A percentile compares a stretch with the other conserved stretches of the same genome.
phyloP scores from a whole-genome alignment of 1,140 invertebrate genomes.

The Drosophila varians region DNA sequence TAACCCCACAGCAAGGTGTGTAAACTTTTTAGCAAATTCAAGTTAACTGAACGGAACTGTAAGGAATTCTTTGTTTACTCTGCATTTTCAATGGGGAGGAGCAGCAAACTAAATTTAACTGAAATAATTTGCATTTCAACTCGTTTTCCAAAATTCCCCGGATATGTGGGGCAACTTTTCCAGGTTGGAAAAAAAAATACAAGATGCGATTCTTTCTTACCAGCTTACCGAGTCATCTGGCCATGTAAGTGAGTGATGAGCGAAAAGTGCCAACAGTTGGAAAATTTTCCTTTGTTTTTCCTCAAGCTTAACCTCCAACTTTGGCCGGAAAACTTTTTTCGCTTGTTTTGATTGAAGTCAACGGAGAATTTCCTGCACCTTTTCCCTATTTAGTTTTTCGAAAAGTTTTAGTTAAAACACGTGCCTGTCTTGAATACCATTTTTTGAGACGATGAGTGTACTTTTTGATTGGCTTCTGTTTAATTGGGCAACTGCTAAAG shows the following conservation, averaged over 20 bases:
- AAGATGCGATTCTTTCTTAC: constrained; percentile 10
- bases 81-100: neutral
- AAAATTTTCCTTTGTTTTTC: constrained; percentile 31
- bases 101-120: constrained; percentile 2
- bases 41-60: constrained; percentile 20
- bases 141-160: constrained; percentile 4
- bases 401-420: constrained; percentile 58
- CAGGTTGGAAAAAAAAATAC: neutral
- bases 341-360: constrained; percentile 8
- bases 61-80: constrained; percentile 8
- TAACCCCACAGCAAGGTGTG: constrained; percentile 12
- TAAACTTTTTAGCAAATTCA: constrained; percentile 23
- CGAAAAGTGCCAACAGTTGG: constrained; percentile 6
- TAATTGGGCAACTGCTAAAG: constrained; percentile 60
- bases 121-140: constrained; percentile 32
- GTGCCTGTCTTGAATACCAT: constrained; percentile 57
- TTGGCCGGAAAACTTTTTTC: constrained; percentile 29
- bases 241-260: constrained; percentile 29
- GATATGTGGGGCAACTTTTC: constrained; percentile 1
- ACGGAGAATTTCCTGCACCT: constrained; percentile 11
- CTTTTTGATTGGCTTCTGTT: constrained; percentile 37
- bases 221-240: constrained; percentile 27
- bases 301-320: neutral
- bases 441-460: constrained; percentile 11
- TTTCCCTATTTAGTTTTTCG: constrained; percentile 11